Percentiles rank a stretch among this genome's conserved stretches.
phyloP scores from a whole-genome alignment of 2,113 vertebrate species.

The Pachypanchax playfairii region DNA sequence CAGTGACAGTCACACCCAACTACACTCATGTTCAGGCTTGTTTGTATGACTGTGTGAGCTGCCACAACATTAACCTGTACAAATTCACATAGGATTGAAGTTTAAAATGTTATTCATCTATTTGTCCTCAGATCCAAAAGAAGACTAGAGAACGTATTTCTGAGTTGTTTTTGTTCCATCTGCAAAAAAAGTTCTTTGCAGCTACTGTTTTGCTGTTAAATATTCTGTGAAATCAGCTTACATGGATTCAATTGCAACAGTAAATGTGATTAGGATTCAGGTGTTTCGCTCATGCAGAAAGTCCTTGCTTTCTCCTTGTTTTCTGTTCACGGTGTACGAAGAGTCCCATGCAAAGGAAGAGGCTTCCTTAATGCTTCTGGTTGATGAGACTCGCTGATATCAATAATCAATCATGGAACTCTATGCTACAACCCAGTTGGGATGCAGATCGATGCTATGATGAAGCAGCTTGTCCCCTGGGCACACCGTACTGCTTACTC shows the following conservation, averaged over 20 bases:
- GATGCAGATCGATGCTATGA: constrained; percentile 57
- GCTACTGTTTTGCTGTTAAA: constrained; percentile 42
- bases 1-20: not conserved
- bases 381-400: constrained; percentile 45
- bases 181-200: constrained; percentile 35
- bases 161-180: constrained; percentile 20
- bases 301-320: constrained; percentile 26
- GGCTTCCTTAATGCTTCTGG: constrained; percentile 42
- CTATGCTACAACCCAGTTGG: constrained; percentile 32
- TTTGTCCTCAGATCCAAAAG: constrained; percentile 30
- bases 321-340: constrained; percentile 23
- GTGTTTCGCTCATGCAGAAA: constrained; percentile 28
- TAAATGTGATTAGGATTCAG: constrained; percentile 55
- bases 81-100: constrained; percentile 14
- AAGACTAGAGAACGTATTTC: constrained; percentile 15
- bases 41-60: constrained; percentile 1
- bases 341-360: constrained; percentile 1
- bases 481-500: constrained; percentile 31
- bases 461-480: constrained; percentile 45
- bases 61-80: constrained; percentile 8
- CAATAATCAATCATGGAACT: constrained; percentile 64
- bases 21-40: constrained; percentile 1
- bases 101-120: constrained; percentile 28
- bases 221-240: constrained; percentile 51
- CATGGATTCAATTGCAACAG: constrained; percentile 43